Conservation (phyloP, 2,888 invertebrate genomes). For the Phyllotreta striolata region DNA sequence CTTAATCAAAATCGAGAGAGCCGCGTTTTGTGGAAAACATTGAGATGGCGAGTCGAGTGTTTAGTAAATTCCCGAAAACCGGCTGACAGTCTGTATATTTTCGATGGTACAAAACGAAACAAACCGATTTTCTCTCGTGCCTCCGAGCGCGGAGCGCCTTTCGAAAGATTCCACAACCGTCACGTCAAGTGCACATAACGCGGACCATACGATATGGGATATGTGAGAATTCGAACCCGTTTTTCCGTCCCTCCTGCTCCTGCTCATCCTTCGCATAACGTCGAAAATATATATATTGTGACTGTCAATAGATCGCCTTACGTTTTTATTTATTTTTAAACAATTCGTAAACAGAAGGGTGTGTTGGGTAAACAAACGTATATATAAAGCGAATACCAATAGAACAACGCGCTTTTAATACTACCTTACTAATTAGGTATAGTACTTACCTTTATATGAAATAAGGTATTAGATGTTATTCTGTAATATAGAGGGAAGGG, state of each 20-base stretch:
- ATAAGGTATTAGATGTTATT: no score
- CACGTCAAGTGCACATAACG: slow-evolving; percentile 30
- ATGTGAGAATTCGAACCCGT: no score
- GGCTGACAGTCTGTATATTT: slow-evolving; percentile 56
- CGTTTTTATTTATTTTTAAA: slow-evolving; percentile 48
- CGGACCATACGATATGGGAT: slow-evolving; percentile 19
- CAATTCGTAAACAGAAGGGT: slow-evolving; percentile 40
- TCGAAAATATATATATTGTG: slow-evolving; percentile 47
- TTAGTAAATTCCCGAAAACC: slow-evolving; percentile 29
- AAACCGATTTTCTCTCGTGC: slow-evolving; percentile 43
- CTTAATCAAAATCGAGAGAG: neutral
- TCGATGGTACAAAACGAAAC: slow-evolving; percentile 52
- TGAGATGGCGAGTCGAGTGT: slow-evolving; percentile 10
- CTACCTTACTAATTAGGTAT: neutral
- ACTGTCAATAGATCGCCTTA: slow-evolving; percentile 47
- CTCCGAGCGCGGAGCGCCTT: slow-evolving; percentile 29
- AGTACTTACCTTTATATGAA: no score
- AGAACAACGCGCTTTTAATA: neutral
- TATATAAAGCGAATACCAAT: slow-evolving; percentile 16
- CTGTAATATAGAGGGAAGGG: no score
- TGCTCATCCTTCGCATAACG: slow-evolving; percentile 26
- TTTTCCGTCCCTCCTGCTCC: slow-evolving; percentile 27
- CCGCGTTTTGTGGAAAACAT: neutral
- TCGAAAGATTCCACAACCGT: slow-evolving; percentile 19
- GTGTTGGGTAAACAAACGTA: slow-evolving; percentile 42